Conservation (phyloP, 2,113 vertebrate species). For the Microcebus griseorufus region DNA sequence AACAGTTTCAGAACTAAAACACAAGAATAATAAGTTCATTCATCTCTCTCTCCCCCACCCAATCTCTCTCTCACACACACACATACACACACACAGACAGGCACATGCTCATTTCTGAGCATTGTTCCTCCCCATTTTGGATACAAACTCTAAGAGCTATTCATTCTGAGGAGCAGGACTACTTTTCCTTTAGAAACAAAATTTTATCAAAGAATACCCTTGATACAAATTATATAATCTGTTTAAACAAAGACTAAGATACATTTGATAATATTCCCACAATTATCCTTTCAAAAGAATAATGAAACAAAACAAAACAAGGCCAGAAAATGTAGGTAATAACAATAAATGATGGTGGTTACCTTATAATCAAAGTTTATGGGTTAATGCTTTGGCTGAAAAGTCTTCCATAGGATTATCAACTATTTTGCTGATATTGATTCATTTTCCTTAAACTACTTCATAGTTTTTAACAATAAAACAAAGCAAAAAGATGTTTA, state of each 20-base stretch:
- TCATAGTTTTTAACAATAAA: not conserved
- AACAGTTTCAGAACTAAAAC: not conserved
- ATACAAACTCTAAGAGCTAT: not conserved
- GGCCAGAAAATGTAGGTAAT: not conserved
- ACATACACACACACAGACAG: not conserved
- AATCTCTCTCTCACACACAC: no score
- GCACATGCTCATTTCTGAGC: not conserved
- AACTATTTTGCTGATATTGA: not conserved
- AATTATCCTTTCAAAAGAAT: not conserved
- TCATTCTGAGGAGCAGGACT: not conserved
- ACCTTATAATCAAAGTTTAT: not conserved
- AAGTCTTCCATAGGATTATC: not conserved
- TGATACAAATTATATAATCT: not conserved
- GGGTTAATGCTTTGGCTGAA: not conserved
- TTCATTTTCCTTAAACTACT: not conserved
- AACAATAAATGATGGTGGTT: not conserved
- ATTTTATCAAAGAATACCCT: not conserved
- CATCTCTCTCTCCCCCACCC: not conserved
- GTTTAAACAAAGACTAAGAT: not conserved
- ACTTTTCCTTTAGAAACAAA: constrained; percentile 8
- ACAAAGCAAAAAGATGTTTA: not conserved
- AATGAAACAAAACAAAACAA: not conserved
- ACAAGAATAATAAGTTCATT: not conserved
- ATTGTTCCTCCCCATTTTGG: not conserved
- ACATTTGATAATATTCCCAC: not conserved